Conservation (phyloP, 2,113 vertebrate genomes). For the Kryptolebias marmoratus region DNA sequence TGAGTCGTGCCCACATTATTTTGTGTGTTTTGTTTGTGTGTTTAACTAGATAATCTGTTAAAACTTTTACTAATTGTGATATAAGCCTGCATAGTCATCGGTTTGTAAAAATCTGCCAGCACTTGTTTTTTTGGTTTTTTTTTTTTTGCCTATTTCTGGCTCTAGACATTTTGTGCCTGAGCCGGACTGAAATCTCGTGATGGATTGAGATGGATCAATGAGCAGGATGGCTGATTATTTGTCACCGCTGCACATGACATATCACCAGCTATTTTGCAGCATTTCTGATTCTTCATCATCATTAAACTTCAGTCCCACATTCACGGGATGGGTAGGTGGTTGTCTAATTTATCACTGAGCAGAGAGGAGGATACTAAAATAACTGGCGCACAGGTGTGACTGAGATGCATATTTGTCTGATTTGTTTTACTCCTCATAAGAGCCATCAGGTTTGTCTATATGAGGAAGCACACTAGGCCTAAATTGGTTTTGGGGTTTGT, state of each 20-base stretch:
- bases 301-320: conserved; percentile 66
- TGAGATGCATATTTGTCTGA: conserved; percentile 63
- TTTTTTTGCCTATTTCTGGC: conserved; percentile 35
- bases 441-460: conserved; percentile 68
- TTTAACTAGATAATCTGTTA: conserved; percentile 23
- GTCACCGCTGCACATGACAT: conserved; percentile 54
- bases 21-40: not conserved
- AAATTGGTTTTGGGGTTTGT: conserved; percentile 78
- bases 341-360: conserved; percentile 61
- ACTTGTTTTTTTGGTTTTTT: conserved; percentile 15
- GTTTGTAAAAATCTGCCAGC: conserved; percentile 24
- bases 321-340: conserved; percentile 47
- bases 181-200: conserved; percentile 45
- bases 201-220: conserved; percentile 69
- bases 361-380: conserved; percentile 43
- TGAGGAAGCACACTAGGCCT: conserved; percentile 65
- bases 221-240: conserved; percentile 61
- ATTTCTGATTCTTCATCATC: conserved; percentile 65
- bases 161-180: conserved; percentile 38
- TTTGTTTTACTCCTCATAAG: conserved; percentile 64
- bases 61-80: conserved; percentile 28
- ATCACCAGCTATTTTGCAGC: conserved; percentile 55
- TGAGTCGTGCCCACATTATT: not conserved
- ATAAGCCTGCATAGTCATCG: conserved; percentile 15
- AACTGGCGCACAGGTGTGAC: conserved; percentile 58